Percentiles rank a stretch among this genome's conserved stretches.
phyloP scores from a whole-genome alignment of 53 echinoderm and acorn worm species.

The Echinarachnius parma region DNA sequence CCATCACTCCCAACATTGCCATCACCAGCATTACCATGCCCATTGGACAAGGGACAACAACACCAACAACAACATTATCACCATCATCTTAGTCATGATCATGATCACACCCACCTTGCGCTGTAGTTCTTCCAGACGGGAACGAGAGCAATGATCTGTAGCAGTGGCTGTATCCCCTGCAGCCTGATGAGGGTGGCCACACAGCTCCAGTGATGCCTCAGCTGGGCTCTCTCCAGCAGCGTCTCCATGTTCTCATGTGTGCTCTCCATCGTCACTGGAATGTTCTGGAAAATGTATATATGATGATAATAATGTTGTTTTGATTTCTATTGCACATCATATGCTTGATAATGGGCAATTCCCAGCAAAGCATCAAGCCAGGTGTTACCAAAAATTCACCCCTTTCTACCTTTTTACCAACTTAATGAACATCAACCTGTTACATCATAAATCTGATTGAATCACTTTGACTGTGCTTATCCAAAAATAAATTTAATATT shows the following conservation, averaged over 20 bases:
- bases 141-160: slow-evolving; percentile 77
- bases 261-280: slow-evolving; percentile 65
- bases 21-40: too few species aligned
- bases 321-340: too few species aligned
- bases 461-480: too few species aligned
- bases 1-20: not conserved
- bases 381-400: too few species aligned
- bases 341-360: too few species aligned
- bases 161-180: slow-evolving; percentile 81
- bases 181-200: slow-evolving; percentile 71
- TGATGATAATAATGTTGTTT: too few species aligned
- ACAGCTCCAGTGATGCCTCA: slow-evolving; percentile 76
- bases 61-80: too few species aligned
- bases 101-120: slow-evolving; percentile 67
- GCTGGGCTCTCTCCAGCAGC: slow-evolving; percentile 81
- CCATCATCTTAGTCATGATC: too few species aligned
- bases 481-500: too few species aligned
- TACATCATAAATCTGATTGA: too few species aligned
- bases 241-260: slow-evolving; percentile 89
- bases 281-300: slow-evolving; percentile 59
- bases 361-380: too few species aligned
- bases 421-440: not conserved
- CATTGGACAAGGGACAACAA: too few species aligned
- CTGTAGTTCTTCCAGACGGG: slow-evolving; percentile 93
- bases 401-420: not conserved